Evolutionary conservation across 2,113 vertebrate species (phyloP), one percentile per base, ranked within the genome.

Genomic region (Buteo buteo): DNA sequence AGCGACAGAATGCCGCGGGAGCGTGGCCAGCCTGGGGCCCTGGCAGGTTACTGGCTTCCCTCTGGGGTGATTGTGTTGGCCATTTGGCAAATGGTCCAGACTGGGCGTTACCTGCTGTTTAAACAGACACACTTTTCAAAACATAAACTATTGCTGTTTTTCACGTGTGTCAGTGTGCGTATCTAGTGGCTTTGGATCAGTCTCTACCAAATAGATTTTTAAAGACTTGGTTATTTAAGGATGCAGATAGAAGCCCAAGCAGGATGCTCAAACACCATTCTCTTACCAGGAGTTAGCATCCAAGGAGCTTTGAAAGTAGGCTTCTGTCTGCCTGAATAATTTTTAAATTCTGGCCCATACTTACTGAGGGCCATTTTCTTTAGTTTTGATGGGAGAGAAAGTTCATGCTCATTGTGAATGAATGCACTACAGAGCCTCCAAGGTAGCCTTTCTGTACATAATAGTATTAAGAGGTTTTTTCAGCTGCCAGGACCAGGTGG

Each of bases 151-250:
- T 11, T 57, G 28, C 36, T 58, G 25, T 4, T 90, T 88, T 86
- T 73, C 38, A 59, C 0, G 5, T 15, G 15, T 32, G 2, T 65
- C 17, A 10, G 17, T 5, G 13, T 66, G 22, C 0, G 2, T 54
- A 49, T 45, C 36, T 40, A 14, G 11, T 49, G 45, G 26, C 36
- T 94, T 26, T 65, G 45, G 26, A 19, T 50, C 80, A 47, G 8
- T 34, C 40, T 64, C 32, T 52, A 7, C 36, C 18, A 58, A 36
- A n/a, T 2, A 44, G 31, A 44, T 36, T 82, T 90, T 81, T 65
- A 34, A 84, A 86, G 72, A 28, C 12, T 32, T 84, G 31, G 16
- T 58, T 66, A 19, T 40, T 65, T 78, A 50, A 52, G 34, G 32
- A n/a, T 82, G 50, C 22, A 71, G 47, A 28, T 10, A 64, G 38